phyloP scores from a whole-genome alignment of 2,113 vertebrate genomes.

The Bungarus multicinctus region DNA sequence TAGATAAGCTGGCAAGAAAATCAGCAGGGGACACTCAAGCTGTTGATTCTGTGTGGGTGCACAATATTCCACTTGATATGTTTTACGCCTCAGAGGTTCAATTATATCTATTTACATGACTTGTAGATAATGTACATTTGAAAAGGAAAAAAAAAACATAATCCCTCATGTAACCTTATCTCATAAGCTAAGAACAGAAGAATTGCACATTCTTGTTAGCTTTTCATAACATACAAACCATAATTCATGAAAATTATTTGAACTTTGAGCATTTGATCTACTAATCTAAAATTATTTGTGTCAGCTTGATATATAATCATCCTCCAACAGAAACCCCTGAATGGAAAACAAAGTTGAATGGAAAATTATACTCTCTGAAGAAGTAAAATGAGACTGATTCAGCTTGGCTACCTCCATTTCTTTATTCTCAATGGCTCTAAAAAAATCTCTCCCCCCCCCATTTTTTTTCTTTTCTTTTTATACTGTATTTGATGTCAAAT shows the following conservation, averaged over 20 bases:
- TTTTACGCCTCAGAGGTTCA: slow-evolving; percentile 3
- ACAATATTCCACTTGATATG: slow-evolving; percentile 10
- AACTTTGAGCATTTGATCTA: not conserved
- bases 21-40: slow-evolving; percentile 3
- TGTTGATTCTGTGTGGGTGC: not conserved
- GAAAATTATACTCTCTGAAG: not conserved
- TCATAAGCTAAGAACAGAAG: not conserved
- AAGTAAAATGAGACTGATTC: not conserved
- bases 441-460: not conserved
- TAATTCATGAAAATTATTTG: not conserved
- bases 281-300: not conserved
- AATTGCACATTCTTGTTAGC: not conserved
- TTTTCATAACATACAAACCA: not conserved
- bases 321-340: not conserved
- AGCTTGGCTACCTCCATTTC: not conserved
- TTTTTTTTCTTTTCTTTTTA: not conserved
- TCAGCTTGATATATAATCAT: not conserved
- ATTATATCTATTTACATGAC: slow-evolving; percentile 18
- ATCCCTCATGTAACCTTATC: not conserved
- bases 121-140: not conserved
- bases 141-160: not conserved
- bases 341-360: not conserved
- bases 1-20: slow-evolving; percentile 19
- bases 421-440: not conserved
- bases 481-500: not conserved